Base-by-base conservation (phyloP, 2,113 vertebrate genomes). In the Phrynosoma blainvillii region DNA sequence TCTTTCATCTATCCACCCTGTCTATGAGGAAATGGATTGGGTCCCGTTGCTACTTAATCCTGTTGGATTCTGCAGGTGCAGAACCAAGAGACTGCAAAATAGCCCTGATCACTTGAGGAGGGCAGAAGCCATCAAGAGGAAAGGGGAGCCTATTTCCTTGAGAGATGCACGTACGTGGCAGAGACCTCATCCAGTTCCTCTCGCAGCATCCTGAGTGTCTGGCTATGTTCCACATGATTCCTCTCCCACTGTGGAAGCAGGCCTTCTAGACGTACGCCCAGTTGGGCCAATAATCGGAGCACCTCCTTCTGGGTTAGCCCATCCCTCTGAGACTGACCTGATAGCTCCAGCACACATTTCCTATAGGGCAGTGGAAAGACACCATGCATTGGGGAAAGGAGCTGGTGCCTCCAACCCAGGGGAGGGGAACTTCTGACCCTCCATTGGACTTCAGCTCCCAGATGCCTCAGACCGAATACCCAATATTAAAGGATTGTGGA, bases 201-300 rank as follows among this genome's bases (percentile, higher is more conserved):
- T 79, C 95, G 94, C 83, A 96, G 84, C 23, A 90, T 89, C 52
- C 92, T 82, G 0, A 94, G 93, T 0, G 89, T 84, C 88, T 95
- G 95, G 0, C 92, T 91, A 47, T 95, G 94, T 32, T 94, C 94
- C 0, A 90, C 75, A 62, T 95, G 93, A 0, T 92, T 93, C 14
- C 88, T 73, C 84, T 95, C 94, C 95, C 95, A 95, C 81, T 93
- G 95, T 79, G 91, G 92, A 85, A 95, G 84, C 84, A 94, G 92
- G 85, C 92, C 89, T 32, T 95, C 95, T 13, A 95, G 89, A 65
- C 95, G 85, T 71, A 93, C 93, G 0, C 95, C 92, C 54, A 94
- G 88, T 71, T 90, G 91, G 13, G 93, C 93, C 3, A 95, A 92
- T 87, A 93, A 80, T 52, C 92, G 62, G 82, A 95, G 81, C 25